Base-by-base conservation (phyloP, 2,888 invertebrate species). In the Hirtodrosophila trivittata region DNA sequence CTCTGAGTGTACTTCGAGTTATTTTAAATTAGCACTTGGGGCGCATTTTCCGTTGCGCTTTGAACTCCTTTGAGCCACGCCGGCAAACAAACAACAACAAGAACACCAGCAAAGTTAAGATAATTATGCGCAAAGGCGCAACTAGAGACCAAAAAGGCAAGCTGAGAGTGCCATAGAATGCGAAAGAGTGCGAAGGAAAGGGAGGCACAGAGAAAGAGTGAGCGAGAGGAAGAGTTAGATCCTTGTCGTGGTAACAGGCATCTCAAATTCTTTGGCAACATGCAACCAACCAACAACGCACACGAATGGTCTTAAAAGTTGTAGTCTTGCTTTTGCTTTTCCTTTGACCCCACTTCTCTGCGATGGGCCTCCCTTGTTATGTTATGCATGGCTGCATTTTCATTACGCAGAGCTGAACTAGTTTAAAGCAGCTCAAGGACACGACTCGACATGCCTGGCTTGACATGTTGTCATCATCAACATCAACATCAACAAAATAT, bases 351-450 rank as follows among this genome's bases (percentile, higher is more conserved):
- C 59, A 30, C 18, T 21, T 21, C 18, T 3, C 18, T 21, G 28
- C 28, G 5, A 9, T n/a, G 28, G 28, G n/a, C 28, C 28, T 28
- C n/a, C 5, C 28, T 28, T 72, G 60, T 62, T 65, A 57, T 74
- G 69, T 56, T 86, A 72, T 86, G 84, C 80, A 70, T 67, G 84
- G 56, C 70, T 81, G 86, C 74, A 70, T 83, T 86, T 81, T 86
- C 84, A 80, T 86, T 80, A 86, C 74, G 65, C 70, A 60, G 58
- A 35, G 60, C 56, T 75, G 67, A 63, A 75, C 78, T 77, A 70
- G 82, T 75, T 71, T 71, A 71, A 85, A 66, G 58, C 76, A 73
- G 84, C 80, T 70, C 80, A 80, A 80, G 86, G 80, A 73, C 80
- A 83, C 51, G 33, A 32, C 30, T 26, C 14, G 10, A 28, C 28